A percentile compares a stretch with the other conserved stretches of the same genome.
phyloP scores from a whole-genome alignment of 92 coral and sea anemone species.

The Chrysogorgia sp. region DNA sequence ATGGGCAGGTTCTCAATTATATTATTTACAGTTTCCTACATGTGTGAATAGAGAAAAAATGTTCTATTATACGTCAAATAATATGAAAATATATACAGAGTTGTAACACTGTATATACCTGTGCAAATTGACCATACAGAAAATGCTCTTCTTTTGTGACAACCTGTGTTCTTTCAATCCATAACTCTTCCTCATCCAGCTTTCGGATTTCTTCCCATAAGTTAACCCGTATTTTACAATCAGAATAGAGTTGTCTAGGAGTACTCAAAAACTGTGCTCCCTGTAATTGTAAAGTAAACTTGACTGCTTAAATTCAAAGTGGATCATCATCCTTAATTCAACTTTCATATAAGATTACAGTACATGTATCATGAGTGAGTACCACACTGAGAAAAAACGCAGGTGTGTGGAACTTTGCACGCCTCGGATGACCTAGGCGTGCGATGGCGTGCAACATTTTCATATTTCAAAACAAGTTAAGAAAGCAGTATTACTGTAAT shows the following conservation, averaged over 20 bases:
- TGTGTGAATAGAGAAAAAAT: too few species aligned
- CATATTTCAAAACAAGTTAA: too few species aligned
- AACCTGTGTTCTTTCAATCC: conserved; percentile 96
- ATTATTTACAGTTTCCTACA: conserved; percentile 16
- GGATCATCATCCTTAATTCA: too few species aligned
- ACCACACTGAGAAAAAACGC: too few species aligned
- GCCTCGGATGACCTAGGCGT: too few species aligned
- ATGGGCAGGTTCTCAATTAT: conserved; percentile 30
- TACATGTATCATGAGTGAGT: too few species aligned
- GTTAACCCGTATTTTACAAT: conserved; percentile 10
- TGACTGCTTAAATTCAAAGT: neutral
- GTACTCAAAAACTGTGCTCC: conserved; percentile 11
- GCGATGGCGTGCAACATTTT: too few species aligned
- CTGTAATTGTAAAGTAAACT: neutral
- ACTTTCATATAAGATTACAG: too few species aligned
- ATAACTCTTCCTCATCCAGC: conserved; percentile 89
- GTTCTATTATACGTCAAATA: too few species aligned
- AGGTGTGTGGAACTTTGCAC: too few species aligned
- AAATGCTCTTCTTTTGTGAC: conserved; percentile 90
- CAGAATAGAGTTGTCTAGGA: neutral
- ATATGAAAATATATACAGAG: neutral
- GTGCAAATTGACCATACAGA: conserved; percentile 70
- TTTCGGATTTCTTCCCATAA: conserved; percentile 84
- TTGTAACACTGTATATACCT: conserved; percentile 47
- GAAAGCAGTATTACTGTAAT: too few species aligned